A percentile compares a stretch with the other conserved stretches of the same genome.
These are phyloP conservation scores for Vulpes lagopus DNA, from an alignment of 2,113 vertebrate genomes.

Conservation along the genomic window DNA sequence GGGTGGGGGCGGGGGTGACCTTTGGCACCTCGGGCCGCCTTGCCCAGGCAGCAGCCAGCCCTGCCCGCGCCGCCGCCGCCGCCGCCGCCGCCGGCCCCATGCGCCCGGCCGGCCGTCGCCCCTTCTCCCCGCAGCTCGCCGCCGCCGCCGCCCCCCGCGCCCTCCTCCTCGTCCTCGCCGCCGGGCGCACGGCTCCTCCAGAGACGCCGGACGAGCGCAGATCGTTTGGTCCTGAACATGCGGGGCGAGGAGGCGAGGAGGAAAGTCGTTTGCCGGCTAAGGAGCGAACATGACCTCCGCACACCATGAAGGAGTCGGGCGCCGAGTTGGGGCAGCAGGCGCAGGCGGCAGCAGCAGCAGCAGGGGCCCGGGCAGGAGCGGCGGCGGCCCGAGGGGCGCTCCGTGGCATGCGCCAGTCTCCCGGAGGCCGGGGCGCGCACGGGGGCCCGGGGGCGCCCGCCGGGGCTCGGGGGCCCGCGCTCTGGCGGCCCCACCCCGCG, in stretches of 20 bases:
- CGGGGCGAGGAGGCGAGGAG: slow-evolving; percentile 92
- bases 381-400: slow-evolving; percentile 89
- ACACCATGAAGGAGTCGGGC: slow-evolving; percentile 98
- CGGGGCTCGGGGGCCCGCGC: slow-evolving; percentile 66
- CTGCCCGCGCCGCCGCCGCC: slow-evolving; percentile 90
- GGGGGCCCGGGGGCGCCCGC: slow-evolving; percentile 76
- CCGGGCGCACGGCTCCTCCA: slow-evolving; percentile 97
- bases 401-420: slow-evolving; percentile 96
- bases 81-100: slow-evolving; percentile 89
- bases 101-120: slow-evolving; percentile 89
- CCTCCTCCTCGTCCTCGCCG: slow-evolving; percentile 93
- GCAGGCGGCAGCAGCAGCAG: slow-evolving; percentile 87
- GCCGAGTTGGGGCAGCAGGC: slow-evolving; percentile 92
- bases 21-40: slow-evolving; percentile 90
- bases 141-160: slow-evolving; percentile 77
- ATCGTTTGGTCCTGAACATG: slow-evolving; percentile 99
- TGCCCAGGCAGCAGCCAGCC: slow-evolving; percentile 95
- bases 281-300: slow-evolving; percentile 97
- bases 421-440: slow-evolving; percentile 78
- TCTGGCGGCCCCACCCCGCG: slow-evolving; percentile 76
- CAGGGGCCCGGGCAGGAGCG: slow-evolving; percentile 84
- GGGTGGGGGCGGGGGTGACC: slow-evolving; percentile 78
- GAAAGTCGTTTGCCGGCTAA: slow-evolving; percentile 95
- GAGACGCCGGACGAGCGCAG: slow-evolving; percentile 98
- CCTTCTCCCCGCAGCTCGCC: slow-evolving; percentile 82